A percentile compares a stretch with the other conserved stretches of the same genome.
These are phyloP conservation scores for Tanytarsus gracilentus DNA, from an alignment of 2,888 invertebrate species.

Conservation along the genomic window DNA sequence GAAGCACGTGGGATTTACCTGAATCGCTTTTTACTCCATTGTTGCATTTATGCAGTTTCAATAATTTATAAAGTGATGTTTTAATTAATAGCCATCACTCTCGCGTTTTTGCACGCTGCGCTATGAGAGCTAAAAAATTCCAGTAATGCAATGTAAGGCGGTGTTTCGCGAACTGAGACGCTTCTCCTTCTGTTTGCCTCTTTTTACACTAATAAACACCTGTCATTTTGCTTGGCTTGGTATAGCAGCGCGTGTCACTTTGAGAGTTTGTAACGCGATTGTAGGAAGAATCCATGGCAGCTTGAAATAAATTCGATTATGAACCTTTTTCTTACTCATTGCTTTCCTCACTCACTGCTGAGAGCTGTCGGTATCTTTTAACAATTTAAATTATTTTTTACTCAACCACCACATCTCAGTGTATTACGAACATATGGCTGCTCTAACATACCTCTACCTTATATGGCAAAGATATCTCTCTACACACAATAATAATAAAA, in stretches of 20 bases:
- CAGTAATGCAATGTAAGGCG: neutral
- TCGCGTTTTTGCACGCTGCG: too few relatives aligned
- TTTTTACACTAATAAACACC: conserved; percentile 1
- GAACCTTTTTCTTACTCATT: neutral
- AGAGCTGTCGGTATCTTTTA: neutral
- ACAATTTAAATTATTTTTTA: too few relatives aligned
- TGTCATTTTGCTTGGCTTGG: conserved; percentile 1
- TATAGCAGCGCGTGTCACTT: conserved; percentile 2
- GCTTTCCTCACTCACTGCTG: neutral
- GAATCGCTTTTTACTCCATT: neutral
- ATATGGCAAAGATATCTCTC: neutral
- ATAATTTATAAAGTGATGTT: neutral
- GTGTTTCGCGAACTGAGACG: neutral
- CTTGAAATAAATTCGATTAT: neutral
- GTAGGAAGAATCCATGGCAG: neutral
- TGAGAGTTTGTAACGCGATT: neutral
- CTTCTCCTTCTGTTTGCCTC: neutral
- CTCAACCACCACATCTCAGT: neutral
- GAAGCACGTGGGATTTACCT: conserved; percentile 11
- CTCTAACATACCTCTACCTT: neutral
- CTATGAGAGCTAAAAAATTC: neutral
- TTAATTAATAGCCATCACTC: too few relatives aligned
- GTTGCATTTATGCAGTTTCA: neutral
- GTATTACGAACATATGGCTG: conserved; percentile 6
- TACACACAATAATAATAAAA: conserved; percentile 1